Conservation (phyloP, 2,797 vertebrate species). For the Petrocephalus sullivani region DNA sequence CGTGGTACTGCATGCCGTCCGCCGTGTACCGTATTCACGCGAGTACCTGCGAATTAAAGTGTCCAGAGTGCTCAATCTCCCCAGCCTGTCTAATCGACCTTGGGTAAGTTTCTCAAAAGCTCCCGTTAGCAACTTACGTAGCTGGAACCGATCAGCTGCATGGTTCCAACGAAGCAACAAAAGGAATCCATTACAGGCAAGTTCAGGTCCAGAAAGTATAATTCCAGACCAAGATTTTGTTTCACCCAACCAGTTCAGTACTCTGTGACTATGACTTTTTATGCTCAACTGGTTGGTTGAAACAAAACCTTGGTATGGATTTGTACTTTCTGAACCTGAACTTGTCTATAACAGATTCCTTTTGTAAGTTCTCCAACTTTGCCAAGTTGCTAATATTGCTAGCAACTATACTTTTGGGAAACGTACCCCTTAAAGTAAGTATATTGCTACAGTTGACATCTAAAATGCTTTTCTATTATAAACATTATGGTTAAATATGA, state of each 20-base stretch:
- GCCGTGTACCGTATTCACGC: neutral
- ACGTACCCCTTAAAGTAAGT: neutral
- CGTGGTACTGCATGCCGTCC: neutral
- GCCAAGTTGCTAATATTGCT: neutral
- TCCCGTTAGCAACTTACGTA: neutral
- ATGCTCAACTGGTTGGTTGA: too few relatives aligned
- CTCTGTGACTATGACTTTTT: too few relatives aligned
- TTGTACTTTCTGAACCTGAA: too few relatives aligned
- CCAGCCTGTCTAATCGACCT: neutral
- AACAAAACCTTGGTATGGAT: too few relatives aligned
- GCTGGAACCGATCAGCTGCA: neutral
- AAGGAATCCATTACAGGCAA: too few relatives aligned
- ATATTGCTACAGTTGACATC: neutral
- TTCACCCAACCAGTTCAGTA: too few relatives aligned
- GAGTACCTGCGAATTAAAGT: neutral
- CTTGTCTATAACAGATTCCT: too few relatives aligned
- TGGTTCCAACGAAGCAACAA: neutral
- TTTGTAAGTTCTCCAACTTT: too few relatives aligned
- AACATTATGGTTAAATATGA: neutral
- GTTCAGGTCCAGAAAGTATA: too few relatives aligned
- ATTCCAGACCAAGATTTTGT: too few relatives aligned
- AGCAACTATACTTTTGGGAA: neutral
- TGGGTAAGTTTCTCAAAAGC: neutral
- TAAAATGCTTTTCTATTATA: neutral
- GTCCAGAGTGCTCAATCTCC: neutral